Conservation (phyloP, 2,888 invertebrate genomes). For the Trissolcus japonicus region DNA sequence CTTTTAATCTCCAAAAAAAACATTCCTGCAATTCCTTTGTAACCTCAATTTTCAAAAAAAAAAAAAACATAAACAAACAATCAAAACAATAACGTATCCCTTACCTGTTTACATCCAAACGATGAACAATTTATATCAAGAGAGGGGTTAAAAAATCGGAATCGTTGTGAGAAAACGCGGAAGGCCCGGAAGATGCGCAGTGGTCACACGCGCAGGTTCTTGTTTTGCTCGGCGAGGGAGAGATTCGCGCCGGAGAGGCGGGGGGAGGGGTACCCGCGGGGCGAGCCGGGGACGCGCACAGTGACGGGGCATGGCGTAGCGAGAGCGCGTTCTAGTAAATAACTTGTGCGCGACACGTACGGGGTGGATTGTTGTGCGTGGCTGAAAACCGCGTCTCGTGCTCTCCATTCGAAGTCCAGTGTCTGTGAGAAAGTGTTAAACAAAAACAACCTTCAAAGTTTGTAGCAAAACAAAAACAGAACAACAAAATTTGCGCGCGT, state of each 20-base stretch:
- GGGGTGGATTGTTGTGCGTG: conserved; percentile 63
- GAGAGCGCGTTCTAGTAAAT: conserved; percentile 74
- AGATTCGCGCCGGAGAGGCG: conserved; percentile 19
- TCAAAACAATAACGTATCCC: no score
- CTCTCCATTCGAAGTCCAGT: background rate
- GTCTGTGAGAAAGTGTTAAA: background rate
- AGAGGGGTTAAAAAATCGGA: no score
- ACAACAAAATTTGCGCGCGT: background rate
- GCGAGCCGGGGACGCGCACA: conserved; percentile 54
- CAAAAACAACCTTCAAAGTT: background rate
- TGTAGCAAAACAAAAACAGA: background rate
- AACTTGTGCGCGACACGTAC: conserved; percentile 73
- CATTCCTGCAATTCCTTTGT: no score
- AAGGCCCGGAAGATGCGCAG: conserved; percentile 70
- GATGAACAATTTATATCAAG: no score
- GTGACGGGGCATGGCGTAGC: conserved; percentile 70
- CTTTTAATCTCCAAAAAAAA: no score
- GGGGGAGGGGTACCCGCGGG: conserved; percentile 37
- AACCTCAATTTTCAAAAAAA: no score
- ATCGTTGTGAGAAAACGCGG: conserved; percentile 66
- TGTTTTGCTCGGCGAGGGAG: conserved; percentile 69
- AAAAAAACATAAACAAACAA: no score
- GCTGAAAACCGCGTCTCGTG: conserved; percentile 41
- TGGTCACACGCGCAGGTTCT: conserved; percentile 69
- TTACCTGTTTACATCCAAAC: no score